A percentile compares a stretch with the other conserved stretches of the same genome.
phyloP scores from a whole-genome alignment of 53 echinoderm and acorn worm genomes.

The Temnopleurus reevesii region DNA sequence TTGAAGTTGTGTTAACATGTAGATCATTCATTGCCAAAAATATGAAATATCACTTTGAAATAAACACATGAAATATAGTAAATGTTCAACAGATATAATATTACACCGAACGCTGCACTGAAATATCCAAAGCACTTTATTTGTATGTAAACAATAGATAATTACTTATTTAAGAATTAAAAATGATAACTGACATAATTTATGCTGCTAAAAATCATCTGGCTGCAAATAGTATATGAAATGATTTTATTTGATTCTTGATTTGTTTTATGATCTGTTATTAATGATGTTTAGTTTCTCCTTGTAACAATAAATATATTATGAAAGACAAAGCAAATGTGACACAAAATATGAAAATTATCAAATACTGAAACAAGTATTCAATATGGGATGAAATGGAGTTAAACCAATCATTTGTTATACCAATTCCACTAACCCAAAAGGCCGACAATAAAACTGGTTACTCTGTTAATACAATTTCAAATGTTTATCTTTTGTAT shows the following conservation, averaged over 20 bases:
- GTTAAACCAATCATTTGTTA: no score
- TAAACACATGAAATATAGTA: background rate
- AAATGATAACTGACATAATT: background rate
- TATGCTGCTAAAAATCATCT: background rate
- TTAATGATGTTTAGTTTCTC: no score
- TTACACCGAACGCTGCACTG: background rate
- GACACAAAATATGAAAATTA: no score
- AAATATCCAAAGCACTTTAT: slow-evolving; percentile 10
- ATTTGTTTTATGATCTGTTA: no score
- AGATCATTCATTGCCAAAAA: slow-evolving; percentile 19
- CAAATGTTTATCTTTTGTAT: no score
- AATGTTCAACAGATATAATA: background rate
- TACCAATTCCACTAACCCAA: no score
- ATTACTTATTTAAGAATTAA: background rate
- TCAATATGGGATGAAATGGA: no score
- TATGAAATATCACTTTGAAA: background rate
- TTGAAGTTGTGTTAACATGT: background rate
- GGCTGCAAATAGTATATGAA: slow-evolving; percentile 7
- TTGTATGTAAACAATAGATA: background rate
- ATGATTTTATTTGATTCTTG: background rate
- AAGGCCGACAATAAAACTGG: no score
- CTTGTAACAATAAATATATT: no score
- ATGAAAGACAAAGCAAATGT: no score
- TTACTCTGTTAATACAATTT: no score
- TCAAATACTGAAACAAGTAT: no score